Percentiles rank a stretch among this genome's conserved stretches.
phyloP scores from a whole-genome alignment of 2,113 vertebrate species.

The Apteryx mantelli region DNA sequence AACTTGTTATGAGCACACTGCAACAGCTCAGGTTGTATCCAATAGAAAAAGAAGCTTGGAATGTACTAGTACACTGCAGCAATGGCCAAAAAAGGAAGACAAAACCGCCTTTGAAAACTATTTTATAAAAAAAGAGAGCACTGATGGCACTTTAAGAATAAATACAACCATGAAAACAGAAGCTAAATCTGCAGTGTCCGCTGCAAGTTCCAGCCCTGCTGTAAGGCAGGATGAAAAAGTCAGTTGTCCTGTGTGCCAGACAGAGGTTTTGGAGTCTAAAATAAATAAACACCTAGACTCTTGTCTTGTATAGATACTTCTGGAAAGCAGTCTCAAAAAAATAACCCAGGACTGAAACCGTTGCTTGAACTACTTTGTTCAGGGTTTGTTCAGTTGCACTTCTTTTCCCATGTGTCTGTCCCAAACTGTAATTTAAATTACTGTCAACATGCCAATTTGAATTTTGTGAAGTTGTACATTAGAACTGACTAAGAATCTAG shows the following conservation, averaged over 20 bases:
- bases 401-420: not conserved
- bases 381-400: not conserved
- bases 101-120: conserved; percentile 59
- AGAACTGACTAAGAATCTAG: not conserved
- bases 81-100: conserved; percentile 62
- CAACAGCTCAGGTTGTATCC: not conserved
- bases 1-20: not conserved
- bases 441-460: not conserved
- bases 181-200: not conserved
- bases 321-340: not conserved
- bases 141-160: not conserved
- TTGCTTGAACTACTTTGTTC: not conserved
- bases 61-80: not conserved
- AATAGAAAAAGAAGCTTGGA: not conserved
- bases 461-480: not conserved
- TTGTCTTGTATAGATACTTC: conserved; percentile 77
- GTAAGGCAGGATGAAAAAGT: conserved; percentile 67
- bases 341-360: not conserved
- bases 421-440: not conserved
- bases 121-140: conserved; percentile 39
- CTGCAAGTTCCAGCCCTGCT: not conserved
- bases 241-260: conserved; percentile 87
- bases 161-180: not conserved
- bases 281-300: conserved; percentile 92
- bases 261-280: conserved; percentile 78